phyloP scores from a whole-genome alignment of 1,140 invertebrate species.

The Mactra quadrangularis region DNA sequence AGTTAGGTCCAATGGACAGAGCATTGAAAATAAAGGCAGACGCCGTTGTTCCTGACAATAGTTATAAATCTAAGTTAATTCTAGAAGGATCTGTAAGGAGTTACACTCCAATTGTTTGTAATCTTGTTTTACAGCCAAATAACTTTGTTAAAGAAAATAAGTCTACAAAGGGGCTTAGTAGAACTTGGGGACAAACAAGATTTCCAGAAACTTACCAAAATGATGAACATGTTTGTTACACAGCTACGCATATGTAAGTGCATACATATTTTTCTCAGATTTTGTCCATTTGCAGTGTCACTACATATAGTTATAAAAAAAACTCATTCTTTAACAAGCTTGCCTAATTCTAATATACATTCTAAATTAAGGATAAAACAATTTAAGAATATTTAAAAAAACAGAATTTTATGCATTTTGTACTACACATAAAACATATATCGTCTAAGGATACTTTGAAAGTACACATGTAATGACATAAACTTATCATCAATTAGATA shows the following conservation, averaged over 20 bases:
- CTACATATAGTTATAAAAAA: no score
- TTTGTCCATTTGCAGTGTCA: no score
- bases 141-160: constrained; percentile 4
- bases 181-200: constrained; percentile 20
- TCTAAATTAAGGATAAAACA: no score
- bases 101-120: background rate
- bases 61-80: background rate
- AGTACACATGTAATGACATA: no score
- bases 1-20: constrained; percentile 1
- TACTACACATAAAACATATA: no score
- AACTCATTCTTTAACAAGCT: no score
- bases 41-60: background rate
- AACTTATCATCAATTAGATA: no score
- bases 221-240: constrained; percentile 9
- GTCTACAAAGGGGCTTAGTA: background rate
- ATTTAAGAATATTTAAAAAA: no score
- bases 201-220: constrained; percentile 17
- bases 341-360: no score
- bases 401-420: no score
- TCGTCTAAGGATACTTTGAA: no score
- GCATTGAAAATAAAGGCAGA: background rate
- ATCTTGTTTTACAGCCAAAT: constrained; percentile 6
- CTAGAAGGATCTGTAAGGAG: constrained; percentile 19
- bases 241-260: constrained; percentile 21
- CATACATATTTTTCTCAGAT: no score